Evolutionary conservation across 2,113 vertebrate genomes (phyloP).

Genomic region (Canis aureus): DNA sequence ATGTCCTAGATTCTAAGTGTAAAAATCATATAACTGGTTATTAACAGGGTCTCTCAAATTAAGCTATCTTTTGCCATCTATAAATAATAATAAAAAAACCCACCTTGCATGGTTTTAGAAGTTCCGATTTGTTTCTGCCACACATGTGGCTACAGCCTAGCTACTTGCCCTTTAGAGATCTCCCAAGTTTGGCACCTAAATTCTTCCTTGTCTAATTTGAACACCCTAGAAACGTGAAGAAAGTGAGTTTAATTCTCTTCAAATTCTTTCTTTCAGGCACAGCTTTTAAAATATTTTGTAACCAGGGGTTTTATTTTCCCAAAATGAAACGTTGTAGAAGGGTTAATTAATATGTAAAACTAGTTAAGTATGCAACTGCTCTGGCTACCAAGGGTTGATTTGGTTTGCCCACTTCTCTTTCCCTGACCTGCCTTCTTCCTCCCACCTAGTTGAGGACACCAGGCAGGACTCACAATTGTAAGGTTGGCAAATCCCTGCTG

Average conservation of each 20-base stretch:
- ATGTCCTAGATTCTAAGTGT: no score
- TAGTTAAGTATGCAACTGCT: background rate
- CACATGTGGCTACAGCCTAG: background rate
- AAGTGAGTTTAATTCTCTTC: background rate
- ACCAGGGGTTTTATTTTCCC: background rate
- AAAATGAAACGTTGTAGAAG: background rate
- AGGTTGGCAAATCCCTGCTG: background rate
- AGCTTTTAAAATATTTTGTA: background rate
- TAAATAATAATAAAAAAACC: background rate
- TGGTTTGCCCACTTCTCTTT: background rate
- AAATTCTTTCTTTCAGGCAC: background rate
- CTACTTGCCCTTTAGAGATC: background rate
- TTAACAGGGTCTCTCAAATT: background rate
- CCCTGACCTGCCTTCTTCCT: background rate
- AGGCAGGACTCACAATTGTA: background rate
- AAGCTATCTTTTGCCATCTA: background rate
- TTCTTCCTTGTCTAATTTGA: background rate
- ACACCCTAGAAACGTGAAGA: background rate
- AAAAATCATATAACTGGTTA: background rate
- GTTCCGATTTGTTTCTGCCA: background rate
- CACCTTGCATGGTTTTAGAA: background rate
- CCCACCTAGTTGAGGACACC: background rate
- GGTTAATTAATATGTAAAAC: no score
- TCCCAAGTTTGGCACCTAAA: rapidly evolving
- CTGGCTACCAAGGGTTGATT: no score